Base-by-base conservation (phyloP, 2,113 vertebrate species). In the Microcebus murinus region DNA sequence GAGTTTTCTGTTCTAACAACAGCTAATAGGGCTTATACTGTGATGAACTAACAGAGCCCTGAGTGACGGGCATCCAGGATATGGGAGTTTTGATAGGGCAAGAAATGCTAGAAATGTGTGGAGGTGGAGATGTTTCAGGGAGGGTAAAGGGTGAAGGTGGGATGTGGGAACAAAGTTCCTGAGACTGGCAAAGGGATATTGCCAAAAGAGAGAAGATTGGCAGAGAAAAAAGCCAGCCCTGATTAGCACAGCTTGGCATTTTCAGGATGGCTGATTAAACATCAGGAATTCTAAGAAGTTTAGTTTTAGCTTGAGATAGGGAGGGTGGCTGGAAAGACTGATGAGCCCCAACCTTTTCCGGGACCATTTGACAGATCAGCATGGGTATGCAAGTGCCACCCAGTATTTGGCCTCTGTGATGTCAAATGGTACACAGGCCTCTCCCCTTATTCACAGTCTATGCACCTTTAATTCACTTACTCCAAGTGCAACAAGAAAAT, bases 381-480 rank as follows among this genome's bases (percentile, higher is more conserved):
- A 59, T 94, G 25, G 50, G 36, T 86, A 89, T 96, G 63, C 88
- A 96, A 95, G n/a, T 91, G 39, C 50, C 68, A 91, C 20, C 45
- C 74, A 88, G 71, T 76, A 93, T 77, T 87, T n/a, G 71, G 74
- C 61, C 31, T 76, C n/a, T 87, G 31, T 74, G 55, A 87, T 17
- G 25, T 36, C 91, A 95, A 91, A 86, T 6, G 67, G 1, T 27
- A 55, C 48, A 42, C 2, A 31, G 1, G 31, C 21, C 79, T 87
- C 45, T 91, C 5, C 74, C 36, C 61, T 83, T 6, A 59, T 71
- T 94, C 96, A 93, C 48, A 87, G 91, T 50, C 71, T 11, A 15
- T 0, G 0, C 18, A 90, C 65, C 95, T 59, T 81, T 84, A 97
- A 97, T 97, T 97, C 88, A 84, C 84, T 96, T 65, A 93, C 1